Base-by-base conservation (phyloP, 1,140 invertebrate genomes). In the Drosophila yakuba region DNA sequence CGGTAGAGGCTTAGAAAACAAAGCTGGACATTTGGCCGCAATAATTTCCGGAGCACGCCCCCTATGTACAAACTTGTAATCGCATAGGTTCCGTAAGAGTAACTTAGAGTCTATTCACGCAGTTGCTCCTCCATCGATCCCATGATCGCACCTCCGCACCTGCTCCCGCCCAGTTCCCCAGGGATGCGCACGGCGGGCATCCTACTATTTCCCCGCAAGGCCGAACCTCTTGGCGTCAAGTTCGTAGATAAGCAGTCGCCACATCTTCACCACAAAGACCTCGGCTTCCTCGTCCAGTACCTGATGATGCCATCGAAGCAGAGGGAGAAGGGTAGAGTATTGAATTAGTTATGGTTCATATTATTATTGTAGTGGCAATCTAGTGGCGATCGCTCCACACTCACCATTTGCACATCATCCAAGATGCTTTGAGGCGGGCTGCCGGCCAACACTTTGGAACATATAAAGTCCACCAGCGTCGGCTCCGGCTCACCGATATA, bases 181-280 rank as follows among this genome's bases (percentile, higher is more conserved):
- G 36, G 59, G 47, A 48, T 28, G 25, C 35, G 12, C 32, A 32
- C 32, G 32, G 8, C 7, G 17, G n/a, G 32, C 15, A 25, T 35
- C 15, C 43, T 14, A 17, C 58, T 84, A 85, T 39, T 85, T 85
- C 61, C 77, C 63, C n/a, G 52, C 80, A 71, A 88, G 79, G 60
- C 80, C 96, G 92, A 96, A 94, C 93, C 99, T 99, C 93, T 99
- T 99, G 45, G 98, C 98, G 95, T 99, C 98, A 79, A 99, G 98
- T 95, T 99, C 98, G 93, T 99, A 99, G 83, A 99, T 99, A 59
- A 99, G 94, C 92, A 99, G 95, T 89, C 99, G 95, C 99, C 98
- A 99, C 97, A 99, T 98, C 95, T 99, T 99, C 41, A 99, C 98
- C 80, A 99, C 98, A 95, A 99, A 99, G 55, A 99, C 98, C 94